Evolutionary conservation across 2,888 invertebrate genomes (phyloP).

Genomic region (Scaptomyza flava): DNA sequence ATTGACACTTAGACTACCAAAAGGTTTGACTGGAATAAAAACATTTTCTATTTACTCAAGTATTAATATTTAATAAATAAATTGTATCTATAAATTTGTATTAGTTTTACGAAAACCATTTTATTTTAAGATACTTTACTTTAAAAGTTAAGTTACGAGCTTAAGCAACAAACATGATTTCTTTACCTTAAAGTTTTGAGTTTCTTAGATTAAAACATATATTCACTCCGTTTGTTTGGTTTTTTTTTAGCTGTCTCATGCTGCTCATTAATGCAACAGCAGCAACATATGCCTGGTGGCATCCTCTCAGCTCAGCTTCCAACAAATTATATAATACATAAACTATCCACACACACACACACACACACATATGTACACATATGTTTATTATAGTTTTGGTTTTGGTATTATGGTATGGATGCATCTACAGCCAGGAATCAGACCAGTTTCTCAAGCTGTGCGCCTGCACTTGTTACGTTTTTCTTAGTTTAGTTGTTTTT

Average conservation of each 20-base stretch:
- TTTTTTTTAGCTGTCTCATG: slow-evolving; percentile 12
- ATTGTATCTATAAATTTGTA: no score
- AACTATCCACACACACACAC: slow-evolving; percentile 31
- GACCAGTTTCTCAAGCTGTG: slow-evolving; percentile 69
- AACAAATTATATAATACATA: slow-evolving; percentile 73
- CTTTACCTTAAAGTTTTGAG: neutral
- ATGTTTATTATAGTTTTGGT: slow-evolving; percentile 7
- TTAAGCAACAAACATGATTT: no score
- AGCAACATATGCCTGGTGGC: slow-evolving; percentile 52
- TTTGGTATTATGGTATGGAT: slow-evolving; percentile 15
- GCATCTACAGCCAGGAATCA: slow-evolving; percentile 43
- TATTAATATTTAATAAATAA: no score
- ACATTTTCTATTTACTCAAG: no score
- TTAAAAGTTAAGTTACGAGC: no score
- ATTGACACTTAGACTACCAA: no score
- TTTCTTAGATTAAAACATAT: neutral
- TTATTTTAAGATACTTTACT: no score
- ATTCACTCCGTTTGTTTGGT: neutral
- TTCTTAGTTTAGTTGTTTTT: slow-evolving; percentile 14
- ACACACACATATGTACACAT: slow-evolving; percentile 10
- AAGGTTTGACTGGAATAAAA: neutral
- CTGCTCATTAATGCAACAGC: slow-evolving; percentile 50
- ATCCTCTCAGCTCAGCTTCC: slow-evolving; percentile 52
- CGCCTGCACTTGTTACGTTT: slow-evolving; percentile 73
- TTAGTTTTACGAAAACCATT: no score